Evolutionary conservation across 2,888 invertebrate species (phyloP), one percentile per base, ranked within the genome.

Genomic region (Protodeltote pygarga): DNA sequence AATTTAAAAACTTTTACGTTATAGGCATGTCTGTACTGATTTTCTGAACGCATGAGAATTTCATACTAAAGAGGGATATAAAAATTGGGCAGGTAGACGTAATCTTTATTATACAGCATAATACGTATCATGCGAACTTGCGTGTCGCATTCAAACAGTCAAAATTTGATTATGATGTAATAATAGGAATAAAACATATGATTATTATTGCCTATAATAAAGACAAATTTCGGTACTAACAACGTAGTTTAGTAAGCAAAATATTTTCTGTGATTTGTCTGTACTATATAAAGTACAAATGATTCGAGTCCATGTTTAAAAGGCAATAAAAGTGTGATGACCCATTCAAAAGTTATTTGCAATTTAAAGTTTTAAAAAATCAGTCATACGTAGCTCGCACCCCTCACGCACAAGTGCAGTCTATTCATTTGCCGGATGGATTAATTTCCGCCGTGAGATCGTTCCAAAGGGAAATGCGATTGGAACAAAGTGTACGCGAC

Each of bases 371-470:
- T 63, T 50, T 77, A 77, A 85, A 75, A 64, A 76, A 80, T 74
- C 78, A 72, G 71, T 82, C 77, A 82, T 41, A 38, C 34, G 62
- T 77, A 65, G 73, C 72, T 75, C 73, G 70, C 74, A 71, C 78
- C 87, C 58, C 81, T 77, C 77, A 85, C 88, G 85, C 85, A 85
- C 84, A 88, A 89, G 85, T 88, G 89, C 85, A 88, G 86, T 81
- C 85, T 85, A 89, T 89, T 91, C 89, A 89, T 90, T 90, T 87
- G 82, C 83, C 88, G 88, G 89, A 91, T 87, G 85, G 83, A 85
- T 89, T 91, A 85, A 91, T 91, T 89, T 91, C 91, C 91, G 88
- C 79, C 81, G 83, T 83, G 89, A 87, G 89, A 90, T 89, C 86
- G 87, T 73, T 83, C 83, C 79, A 85, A 87, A 87, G 85, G 88